These are phyloP conservation scores for Sebastolobus alascanus DNA, from an alignment of 2,797 vertebrate genomes.

Conservation along the genomic window DNA sequence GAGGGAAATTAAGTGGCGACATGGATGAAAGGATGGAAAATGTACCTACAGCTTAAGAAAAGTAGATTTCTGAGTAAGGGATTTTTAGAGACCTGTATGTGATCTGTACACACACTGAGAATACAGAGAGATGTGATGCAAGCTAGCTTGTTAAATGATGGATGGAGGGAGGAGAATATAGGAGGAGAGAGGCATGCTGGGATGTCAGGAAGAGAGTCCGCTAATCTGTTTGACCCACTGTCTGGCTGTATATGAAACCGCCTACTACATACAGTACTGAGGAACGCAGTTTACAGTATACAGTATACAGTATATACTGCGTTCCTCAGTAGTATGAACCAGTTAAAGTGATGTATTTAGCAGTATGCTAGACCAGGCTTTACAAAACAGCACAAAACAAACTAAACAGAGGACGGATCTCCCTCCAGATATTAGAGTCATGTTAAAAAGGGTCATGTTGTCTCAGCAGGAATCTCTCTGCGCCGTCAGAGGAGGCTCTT, in stretches of 20 bases:
- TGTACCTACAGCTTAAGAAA: not conserved
- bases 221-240: slow-evolving; percentile 26
- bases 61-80: not conserved
- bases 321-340: no score
- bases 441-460: no score
- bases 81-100: not conserved
- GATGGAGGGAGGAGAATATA: not conserved
- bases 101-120: not conserved
- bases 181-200: not conserved
- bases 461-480: no score
- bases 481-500: no score
- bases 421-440: no score
- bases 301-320: no score
- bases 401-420: no score
- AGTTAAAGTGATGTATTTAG: no score
- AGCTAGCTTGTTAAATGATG: slow-evolving; percentile 18
- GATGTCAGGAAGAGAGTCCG: slow-evolving; percentile 22
- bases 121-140: not conserved
- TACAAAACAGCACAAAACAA: no score
- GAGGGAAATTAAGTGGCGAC: not conserved
- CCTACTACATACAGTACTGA: no score
- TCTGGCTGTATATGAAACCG: not conserved
- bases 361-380: no score
- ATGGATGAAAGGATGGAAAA: not conserved
- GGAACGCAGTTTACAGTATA: no score